A percentile compares a stretch with the other conserved stretches of the same genome.
These are phyloP conservation scores for Ichneumon xanthorius DNA, from an alignment of 2,888 invertebrate species.

Conservation along the genomic window DNA sequence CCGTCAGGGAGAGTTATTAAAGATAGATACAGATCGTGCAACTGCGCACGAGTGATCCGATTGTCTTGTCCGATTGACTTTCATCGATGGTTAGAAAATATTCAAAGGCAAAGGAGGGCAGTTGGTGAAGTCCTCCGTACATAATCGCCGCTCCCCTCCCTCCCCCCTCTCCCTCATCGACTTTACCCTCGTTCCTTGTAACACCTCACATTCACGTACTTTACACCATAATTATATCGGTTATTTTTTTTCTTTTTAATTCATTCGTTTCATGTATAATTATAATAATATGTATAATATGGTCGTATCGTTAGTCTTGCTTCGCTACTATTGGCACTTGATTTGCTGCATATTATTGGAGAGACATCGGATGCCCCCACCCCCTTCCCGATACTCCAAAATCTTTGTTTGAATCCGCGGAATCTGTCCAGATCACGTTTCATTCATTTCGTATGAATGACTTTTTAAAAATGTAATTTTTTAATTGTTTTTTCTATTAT, in stretches of 20 bases:
- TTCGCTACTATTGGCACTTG: conserved; percentile 81
- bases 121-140: conserved; percentile 22
- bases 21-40: conserved; percentile 21
- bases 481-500: conserved; percentile 13
- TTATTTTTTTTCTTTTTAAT: conserved; percentile 31
- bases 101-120: conserved; percentile 59
- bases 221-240: conserved; percentile 51
- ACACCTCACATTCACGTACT: conserved; percentile 54
- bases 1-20: background rate
- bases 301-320: conserved; percentile 75
- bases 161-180: conserved; percentile 29
- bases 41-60: conserved; percentile 39
- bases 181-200: conserved; percentile 42
- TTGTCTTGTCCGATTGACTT: conserved; percentile 58
- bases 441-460: conserved; percentile 16
- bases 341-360: conserved; percentile 64
- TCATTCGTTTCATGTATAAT: conserved; percentile 39
- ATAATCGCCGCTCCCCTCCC: background rate
- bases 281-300: conserved; percentile 71
- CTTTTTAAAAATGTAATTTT: background rate
- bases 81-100: conserved; percentile 56
- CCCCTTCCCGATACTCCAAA: background rate
- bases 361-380: background rate
- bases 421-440: background rate
- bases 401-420: background rate